phyloP scores from a whole-genome alignment of 2,797 vertebrate species.

The Sarcoramphus papa region DNA sequence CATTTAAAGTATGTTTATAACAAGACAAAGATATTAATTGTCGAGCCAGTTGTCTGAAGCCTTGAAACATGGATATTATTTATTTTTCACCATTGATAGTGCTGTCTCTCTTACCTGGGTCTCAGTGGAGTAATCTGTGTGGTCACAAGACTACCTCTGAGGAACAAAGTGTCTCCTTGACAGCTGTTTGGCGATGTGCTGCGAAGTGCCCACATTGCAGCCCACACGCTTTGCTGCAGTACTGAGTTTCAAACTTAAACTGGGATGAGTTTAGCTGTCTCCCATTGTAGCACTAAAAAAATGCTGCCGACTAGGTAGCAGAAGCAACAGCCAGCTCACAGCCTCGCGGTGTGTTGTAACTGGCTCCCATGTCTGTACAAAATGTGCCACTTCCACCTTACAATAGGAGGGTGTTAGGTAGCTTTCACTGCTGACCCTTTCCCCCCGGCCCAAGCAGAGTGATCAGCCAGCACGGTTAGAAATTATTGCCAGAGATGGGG shows the following conservation, averaged over 20 bases:
- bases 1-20: not conserved
- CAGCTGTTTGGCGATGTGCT: not conserved
- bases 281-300: not conserved
- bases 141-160: not conserved
- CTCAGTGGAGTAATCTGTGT: not conserved
- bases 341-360: constrained; percentile 13
- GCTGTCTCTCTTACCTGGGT: not conserved
- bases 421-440: not conserved
- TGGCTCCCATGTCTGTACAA: not conserved
- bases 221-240: not conserved
- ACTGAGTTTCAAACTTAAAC: not conserved
- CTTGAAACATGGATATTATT: not conserved
- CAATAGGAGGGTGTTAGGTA: not conserved
- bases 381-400: not conserved
- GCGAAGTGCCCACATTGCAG: not conserved
- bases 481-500: not conserved
- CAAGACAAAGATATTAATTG: not conserved
- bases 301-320: accelerated
- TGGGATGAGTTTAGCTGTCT: not conserved
- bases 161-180: not conserved
- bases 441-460: accelerated
- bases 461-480: not conserved
- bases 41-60: not conserved
- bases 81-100: not conserved
- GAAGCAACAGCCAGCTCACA: not conserved